Conservation (phyloP, 2,888 invertebrate genomes). For the Ethmia dodecea region DNA sequence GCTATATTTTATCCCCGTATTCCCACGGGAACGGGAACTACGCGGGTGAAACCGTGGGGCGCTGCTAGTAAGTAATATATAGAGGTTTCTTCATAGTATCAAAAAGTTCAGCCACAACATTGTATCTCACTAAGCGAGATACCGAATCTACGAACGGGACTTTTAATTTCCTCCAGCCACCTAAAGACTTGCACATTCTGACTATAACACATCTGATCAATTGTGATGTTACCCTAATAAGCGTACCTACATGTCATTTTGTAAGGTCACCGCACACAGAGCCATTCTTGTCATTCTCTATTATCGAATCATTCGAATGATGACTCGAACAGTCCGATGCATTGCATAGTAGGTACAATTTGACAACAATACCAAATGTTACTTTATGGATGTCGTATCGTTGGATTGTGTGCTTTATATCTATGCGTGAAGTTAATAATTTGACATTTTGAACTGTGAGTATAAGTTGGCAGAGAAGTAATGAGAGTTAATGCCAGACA, state of each 20-base stretch:
- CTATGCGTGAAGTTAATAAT: constrained; percentile 19
- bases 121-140: too few relatives aligned
- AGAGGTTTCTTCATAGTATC: too few relatives aligned
- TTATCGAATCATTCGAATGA: constrained; percentile 61
- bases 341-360: constrained; percentile 27
- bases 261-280: constrained; percentile 52
- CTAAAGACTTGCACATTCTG: too few relatives aligned
- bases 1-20: too few relatives aligned
- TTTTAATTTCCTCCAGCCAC: too few relatives aligned
- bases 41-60: too few relatives aligned
- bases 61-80: too few relatives aligned
- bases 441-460: constrained; percentile 21
- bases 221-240: too few relatives aligned
- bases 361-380: constrained; percentile 24
- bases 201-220: too few relatives aligned
- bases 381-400: constrained; percentile 10
- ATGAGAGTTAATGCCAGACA: constrained; percentile 64
- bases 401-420: constrained; percentile 18
- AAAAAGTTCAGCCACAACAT: too few relatives aligned
- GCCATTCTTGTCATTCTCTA: constrained; percentile 50
- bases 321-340: constrained; percentile 33
- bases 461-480: constrained; percentile 40
- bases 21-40: too few relatives aligned
- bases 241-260: neutral
- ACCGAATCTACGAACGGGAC: too few relatives aligned